Percentiles rank a stretch among this genome's conserved stretches.
Conservation (phyloP, 2,797 vertebrate species). For the Ceryle rudis region DNA sequence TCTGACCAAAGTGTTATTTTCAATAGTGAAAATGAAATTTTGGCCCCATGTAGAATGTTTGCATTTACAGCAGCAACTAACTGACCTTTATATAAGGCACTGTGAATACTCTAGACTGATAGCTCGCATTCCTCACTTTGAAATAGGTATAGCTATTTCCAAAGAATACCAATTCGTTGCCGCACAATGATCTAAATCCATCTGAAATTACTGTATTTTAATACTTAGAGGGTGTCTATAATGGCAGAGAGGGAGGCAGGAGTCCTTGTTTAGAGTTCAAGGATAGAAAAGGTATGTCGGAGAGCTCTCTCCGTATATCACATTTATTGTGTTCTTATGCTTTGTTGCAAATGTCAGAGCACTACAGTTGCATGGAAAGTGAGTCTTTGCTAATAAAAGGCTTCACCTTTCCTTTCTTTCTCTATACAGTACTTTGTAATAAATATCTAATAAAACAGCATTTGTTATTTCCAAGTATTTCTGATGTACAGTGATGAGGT, state of each 20-base stretch:
- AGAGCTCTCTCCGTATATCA: conserved; percentile 48
- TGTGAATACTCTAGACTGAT: conserved; percentile 2
- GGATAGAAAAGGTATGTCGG: conserved; percentile 47
- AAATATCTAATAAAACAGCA: neutral
- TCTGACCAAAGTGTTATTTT: neutral
- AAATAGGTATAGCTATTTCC: neutral
- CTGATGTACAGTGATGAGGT: neutral
- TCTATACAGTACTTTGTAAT: neutral
- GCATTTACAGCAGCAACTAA: conserved; percentile 17
- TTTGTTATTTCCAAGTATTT: conserved; percentile 1
- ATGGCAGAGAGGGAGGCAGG: neutral
- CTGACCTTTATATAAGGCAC: conserved; percentile 45
- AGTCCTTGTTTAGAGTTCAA: conserved; percentile 70
- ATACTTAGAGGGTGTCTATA: neutral
- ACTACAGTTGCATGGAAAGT: conserved; percentile 44
- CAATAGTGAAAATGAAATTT: neutral
- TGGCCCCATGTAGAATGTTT: neutral
- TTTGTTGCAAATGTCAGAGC: conserved; percentile 69
- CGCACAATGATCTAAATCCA: conserved; percentile 31
- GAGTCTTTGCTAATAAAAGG: conserved; percentile 46
- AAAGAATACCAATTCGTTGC: conserved; percentile 10
- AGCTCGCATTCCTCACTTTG: neutral
- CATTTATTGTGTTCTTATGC: conserved; percentile 60
- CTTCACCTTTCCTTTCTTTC: conserved; percentile 37
- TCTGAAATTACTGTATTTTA: conserved; percentile 49